Conservation (phyloP, 2,113 vertebrate species). For the Microcebus griseorufus region DNA sequence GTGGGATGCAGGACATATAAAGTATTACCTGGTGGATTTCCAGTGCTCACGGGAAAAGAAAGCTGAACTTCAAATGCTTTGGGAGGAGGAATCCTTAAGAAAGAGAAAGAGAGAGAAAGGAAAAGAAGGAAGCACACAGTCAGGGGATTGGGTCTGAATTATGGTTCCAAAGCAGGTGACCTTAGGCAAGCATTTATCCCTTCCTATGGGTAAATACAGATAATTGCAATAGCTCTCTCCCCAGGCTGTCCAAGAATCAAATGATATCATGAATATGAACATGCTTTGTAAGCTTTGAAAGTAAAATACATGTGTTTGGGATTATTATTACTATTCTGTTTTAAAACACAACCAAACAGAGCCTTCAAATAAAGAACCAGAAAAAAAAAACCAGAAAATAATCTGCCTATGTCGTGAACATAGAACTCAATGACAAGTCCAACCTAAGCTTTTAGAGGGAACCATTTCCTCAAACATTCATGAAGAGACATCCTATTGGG, state of each 20-base stretch:
- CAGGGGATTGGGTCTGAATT: background rate
- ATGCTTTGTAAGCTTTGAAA: background rate
- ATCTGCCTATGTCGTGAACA: background rate
- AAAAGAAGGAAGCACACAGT: background rate
- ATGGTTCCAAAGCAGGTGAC: background rate
- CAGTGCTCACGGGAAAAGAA: constrained; percentile 20
- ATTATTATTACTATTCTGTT: background rate
- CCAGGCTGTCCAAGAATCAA: background rate
- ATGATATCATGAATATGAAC: background rate
- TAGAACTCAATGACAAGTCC: background rate
- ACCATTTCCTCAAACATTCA: background rate
- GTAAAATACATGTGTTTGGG: background rate
- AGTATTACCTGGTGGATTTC: constrained; percentile 55
- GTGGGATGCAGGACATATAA: constrained; percentile 28
- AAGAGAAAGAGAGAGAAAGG: background rate
- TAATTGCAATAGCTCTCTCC: background rate
- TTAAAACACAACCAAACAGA: background rate
- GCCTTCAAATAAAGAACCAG: background rate
- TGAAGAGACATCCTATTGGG: no score
- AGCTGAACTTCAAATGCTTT: constrained; percentile 2
- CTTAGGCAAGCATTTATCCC: background rate
- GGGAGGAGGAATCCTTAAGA: background rate
- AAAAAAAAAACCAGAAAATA: background rate
- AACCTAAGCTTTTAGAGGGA: background rate
- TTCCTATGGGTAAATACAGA: background rate